phyloP scores from a whole-genome alignment of 2,888 invertebrate species.

The Trissonchulus sp. region DNA sequence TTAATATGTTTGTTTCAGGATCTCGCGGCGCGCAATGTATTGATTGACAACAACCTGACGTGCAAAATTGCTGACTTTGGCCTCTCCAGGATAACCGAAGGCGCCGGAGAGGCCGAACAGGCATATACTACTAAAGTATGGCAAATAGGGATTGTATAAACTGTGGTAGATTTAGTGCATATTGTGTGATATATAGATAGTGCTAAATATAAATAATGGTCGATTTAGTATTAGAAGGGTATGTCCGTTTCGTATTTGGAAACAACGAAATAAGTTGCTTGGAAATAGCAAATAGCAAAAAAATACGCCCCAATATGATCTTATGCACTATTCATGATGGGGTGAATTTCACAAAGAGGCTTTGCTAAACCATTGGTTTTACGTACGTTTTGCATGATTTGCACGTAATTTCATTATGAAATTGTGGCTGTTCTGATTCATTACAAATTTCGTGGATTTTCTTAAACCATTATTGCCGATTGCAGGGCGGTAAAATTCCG shows the following conservation, averaged over 20 bases:
- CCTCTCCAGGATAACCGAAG: constrained; percentile 64
- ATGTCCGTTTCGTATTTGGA: too few species aligned
- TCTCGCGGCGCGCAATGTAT: constrained; percentile 91
- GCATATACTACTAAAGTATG: constrained; percentile 51
- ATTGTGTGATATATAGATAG: constrained; percentile 3
- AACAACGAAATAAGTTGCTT: too few species aligned
- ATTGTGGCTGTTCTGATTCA: too few species aligned
- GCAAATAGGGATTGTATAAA: constrained; percentile 36
- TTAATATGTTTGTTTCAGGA: constrained; percentile 60
- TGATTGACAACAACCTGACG: constrained; percentile 89
- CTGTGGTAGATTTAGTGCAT: background rate
- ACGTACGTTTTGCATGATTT: too few species aligned
- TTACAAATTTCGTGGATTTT: too few species aligned
- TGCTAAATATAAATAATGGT: background rate
- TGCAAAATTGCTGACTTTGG: constrained; percentile 99
- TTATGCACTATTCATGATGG: too few species aligned
- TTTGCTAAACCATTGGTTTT: too few species aligned
- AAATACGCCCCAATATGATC: too few species aligned
- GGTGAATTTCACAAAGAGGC: too few species aligned
- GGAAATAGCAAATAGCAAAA: too few species aligned
- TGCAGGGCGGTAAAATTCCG: constrained; percentile 88
- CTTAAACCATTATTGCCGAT: constrained; percentile 28
- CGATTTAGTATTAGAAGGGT: too few species aligned
- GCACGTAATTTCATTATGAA: too few species aligned
- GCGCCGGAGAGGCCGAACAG: constrained; percentile 42